Base-by-base conservation (phyloP, 2,797 vertebrate species). In the Amniataba percoides region DNA sequence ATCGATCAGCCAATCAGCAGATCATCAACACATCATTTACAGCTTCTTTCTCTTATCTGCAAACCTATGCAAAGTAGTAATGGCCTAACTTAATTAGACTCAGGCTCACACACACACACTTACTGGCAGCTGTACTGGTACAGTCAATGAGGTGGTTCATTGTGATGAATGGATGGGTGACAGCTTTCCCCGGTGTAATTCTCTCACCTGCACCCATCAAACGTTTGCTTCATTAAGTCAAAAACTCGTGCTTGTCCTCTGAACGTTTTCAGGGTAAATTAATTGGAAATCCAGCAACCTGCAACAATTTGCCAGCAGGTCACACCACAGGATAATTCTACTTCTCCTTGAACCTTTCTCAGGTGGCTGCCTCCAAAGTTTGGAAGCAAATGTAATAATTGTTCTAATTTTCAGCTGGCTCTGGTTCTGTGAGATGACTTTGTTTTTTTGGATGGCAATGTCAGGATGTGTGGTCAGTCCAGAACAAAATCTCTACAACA, bases 81-180 rank as follows among this genome's bases (percentile, higher is more conserved):
- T 51, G 71, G 82, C 77, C 86, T 71, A 74, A 84, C 77, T 85
- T 71, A 74, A 88, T 87, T 87, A 86, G 61, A 73, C 57, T 31
- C 61, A 11, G 23, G 3, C 67, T 60, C 31, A 23, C 42, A 34
- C 58, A 52, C 70, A 57, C 72, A 27, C 31, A 58, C 62, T n/a
- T 27, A 71, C 82, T 87, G 85, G 84, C 87, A 88, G 77, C 87
- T 57, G 69, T 1, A 63, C 73, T 25, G 59, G 65, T 74, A 51
- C 75, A 85, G 80, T 83, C 84, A 91, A 89, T 91, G 91, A 88
- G 82, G 84, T 89, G 89, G 82, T 21, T 91, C 87, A 91, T 89
- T 91, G 85, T 90, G 89, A 92, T 91, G 76, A 89, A 92, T 91
- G 78, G 63, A 45, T 62, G 58, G 46, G 18, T n/a, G 23, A 76